phyloP scores from a whole-genome alignment of 2,113 vertebrate genomes.

The Pan paniscus region DNA sequence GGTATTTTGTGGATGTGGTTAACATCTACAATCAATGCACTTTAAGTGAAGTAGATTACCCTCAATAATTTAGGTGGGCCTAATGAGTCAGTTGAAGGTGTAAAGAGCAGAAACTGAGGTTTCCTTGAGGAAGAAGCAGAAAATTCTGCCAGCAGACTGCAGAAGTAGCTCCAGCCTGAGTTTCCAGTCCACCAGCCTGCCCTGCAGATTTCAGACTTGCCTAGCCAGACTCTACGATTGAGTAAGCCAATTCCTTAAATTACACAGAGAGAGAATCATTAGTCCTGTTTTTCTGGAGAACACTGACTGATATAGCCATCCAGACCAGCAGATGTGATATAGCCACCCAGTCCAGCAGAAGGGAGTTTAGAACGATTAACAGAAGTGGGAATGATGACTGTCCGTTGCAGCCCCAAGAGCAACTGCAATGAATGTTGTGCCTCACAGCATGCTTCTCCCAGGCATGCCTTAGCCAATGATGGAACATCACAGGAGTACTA shows the following conservation, averaged over 20 bases:
- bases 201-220: neutral
- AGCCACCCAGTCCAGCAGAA: neutral
- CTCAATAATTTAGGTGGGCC: no score
- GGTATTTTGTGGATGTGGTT: neutral
- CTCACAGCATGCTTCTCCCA: neutral
- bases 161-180: neutral
- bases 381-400: neutral
- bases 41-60: neutral
- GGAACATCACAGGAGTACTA: neutral
- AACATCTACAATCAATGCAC: neutral
- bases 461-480: neutral
- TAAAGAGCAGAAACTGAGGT: neutral
- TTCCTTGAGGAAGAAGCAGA: neutral
- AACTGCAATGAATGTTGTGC: neutral
- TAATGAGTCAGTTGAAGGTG: neutral
- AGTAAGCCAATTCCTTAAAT: neutral
- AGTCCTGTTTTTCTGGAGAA: neutral
- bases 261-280: neutral
- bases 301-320: neutral
- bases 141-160: neutral
- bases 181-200: neutral
- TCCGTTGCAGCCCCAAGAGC: neutral
- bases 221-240: neutral
- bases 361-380: neutral
- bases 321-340: neutral